Evolutionary conservation across 64 coral and sea anemone genomes (phyloP), one percentile per base, ranked within the genome.

Genomic region (Orbicella faveolata): DNA sequence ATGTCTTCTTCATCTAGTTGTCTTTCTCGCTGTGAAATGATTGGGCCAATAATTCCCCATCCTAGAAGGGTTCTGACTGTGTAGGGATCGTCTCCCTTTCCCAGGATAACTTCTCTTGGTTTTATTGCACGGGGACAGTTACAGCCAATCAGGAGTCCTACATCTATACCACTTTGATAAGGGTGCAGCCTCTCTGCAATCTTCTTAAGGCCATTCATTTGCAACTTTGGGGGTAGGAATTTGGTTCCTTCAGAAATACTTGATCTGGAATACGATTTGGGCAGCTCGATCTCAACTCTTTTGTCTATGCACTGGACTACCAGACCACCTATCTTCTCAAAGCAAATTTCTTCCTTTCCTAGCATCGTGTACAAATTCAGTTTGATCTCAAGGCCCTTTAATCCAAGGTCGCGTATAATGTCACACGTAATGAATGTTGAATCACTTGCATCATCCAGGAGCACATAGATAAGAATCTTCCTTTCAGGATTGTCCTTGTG

Each of bases 91-190:
- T 62, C 39, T 30, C 30, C 34, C 48, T 75, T 89, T 1, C 94
- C 86, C 6, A 79, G 73, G 18, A 95, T 95, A 0, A 95, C 90
- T 19, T 89, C 80, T 35, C 86, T 44, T 18, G 94, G 94, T 34
- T 95, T 95, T 17, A 95, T 84, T 1, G 94, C 94, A 72, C 73
- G 23, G 3, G 73, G 84, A 17, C 89, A 95, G 34, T 92, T 95
- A 26, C 75, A 76, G 0, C 94, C 89, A 59, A 95, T 95, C 16
- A 95, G 73, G 6, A 92, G 15, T 7, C 89, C 89, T 18, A 92
- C 77, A 21, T 78, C 55, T 21, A 95, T 1, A n/a, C 84, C 79
- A 63, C 59, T 19, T 23, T 66, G 64, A 55, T 85, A 88, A 0
- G 65, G 78, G n/a, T 36, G 67, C 4, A 92, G 77, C 16, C 84